phyloP scores from a whole-genome alignment of 1,140 invertebrate species.

The Wiebesia pumilae region DNA sequence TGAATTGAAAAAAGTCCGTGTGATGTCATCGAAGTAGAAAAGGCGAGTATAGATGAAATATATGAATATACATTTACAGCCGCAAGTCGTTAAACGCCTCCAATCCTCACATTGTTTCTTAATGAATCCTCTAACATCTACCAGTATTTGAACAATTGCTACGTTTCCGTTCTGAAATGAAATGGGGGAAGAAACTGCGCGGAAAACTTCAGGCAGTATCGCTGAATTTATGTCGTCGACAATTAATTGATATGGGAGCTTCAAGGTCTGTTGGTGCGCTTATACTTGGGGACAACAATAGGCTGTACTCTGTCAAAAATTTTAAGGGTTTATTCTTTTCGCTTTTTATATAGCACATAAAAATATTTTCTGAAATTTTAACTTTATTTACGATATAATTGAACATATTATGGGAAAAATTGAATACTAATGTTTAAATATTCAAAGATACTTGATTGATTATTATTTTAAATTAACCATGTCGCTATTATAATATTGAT shows the following conservation, averaged over 20 bases:
- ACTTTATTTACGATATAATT: no score
- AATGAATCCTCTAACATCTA: constrained; percentile 51
- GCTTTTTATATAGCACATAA: no score
- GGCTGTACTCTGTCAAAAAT: no score
- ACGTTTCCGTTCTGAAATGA: neutral
- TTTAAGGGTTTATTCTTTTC: no score
- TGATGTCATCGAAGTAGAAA: neutral
- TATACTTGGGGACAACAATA: no score
- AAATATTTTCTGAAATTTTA: no score
- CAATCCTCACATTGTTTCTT: constrained; percentile 59
- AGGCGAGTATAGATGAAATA: neutral
- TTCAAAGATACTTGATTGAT: no score
- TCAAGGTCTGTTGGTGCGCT: no score
- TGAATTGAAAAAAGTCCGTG: neutral
- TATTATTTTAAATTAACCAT: no score
- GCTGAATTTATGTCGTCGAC: neutral
- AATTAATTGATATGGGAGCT: neutral
- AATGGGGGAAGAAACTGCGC: neutral
- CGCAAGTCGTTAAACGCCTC: constrained; percentile 61
- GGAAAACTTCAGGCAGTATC: neutral
- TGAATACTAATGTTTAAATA: no score
- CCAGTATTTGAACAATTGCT: neutral
- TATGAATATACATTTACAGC: constrained; percentile 64
- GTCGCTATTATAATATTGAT: no score
- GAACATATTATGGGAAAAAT: no score